A percentile compares a stretch with the other conserved stretches of the same genome.
phyloP scores from a whole-genome alignment of 2,888 invertebrate species.

The Drosophila fungiperda region DNA sequence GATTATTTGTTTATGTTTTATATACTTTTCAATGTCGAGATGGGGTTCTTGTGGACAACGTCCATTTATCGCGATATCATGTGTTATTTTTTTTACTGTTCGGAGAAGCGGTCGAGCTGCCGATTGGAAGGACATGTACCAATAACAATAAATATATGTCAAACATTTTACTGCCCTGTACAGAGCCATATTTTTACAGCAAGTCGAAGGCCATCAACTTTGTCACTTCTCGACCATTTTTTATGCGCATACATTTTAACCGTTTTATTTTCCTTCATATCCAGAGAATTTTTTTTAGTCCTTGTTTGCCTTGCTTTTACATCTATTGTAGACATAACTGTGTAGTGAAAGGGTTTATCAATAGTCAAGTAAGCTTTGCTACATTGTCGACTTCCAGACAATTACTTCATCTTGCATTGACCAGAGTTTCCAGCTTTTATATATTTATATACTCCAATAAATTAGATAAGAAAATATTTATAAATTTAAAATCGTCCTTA shows the following conservation, averaged over 20 bases:
- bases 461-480: background rate
- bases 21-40: slow-evolving; percentile 33
- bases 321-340: background rate
- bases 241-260: slow-evolving; percentile 34
- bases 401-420: slow-evolving; percentile 4
- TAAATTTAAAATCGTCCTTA: background rate
- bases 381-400: background rate
- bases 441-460: slow-evolving; percentile 20
- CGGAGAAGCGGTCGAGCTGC: slow-evolving; percentile 15
- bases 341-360: background rate
- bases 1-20: slow-evolving; percentile 15
- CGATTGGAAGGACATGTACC: slow-evolving; percentile 19
- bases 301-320: background rate
- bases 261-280: slow-evolving; percentile 19
- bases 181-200: slow-evolving; percentile 31
- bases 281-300: background rate
- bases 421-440: slow-evolving; percentile 1
- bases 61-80: slow-evolving; percentile 73
- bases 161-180: slow-evolving; percentile 57
- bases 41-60: slow-evolving; percentile 64
- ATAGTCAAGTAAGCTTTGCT: background rate
- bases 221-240: slow-evolving; percentile 40
- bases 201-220: slow-evolving; percentile 36
- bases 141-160: slow-evolving; percentile 72
- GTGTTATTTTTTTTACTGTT: slow-evolving; percentile 38